Evolutionary conservation across 2,113 vertebrate species (phyloP), one percentile per base, ranked within the genome.

Genomic region (Thoracochromis brauschi): DNA sequence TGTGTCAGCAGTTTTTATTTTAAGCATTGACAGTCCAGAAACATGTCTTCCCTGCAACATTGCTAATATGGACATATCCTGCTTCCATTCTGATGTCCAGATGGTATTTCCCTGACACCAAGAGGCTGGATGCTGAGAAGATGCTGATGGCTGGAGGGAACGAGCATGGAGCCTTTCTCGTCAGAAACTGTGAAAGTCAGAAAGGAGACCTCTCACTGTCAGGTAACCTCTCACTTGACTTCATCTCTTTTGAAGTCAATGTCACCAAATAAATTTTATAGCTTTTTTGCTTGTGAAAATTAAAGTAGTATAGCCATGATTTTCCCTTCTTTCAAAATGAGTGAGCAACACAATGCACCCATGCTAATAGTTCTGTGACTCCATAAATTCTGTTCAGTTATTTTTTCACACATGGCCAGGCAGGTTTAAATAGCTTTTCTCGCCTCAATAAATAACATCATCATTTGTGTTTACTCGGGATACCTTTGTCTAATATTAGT

Each of bases 21-120:
- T 19, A 47, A 75, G 42, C 40, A 29, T 16, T 8, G 68, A 26
- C 68, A 75, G 21, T 26, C 9, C 40, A 29, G 40, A 19, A 75
- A 75, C 6, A 47, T 10, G 21, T 42, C 24, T 17, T 47, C 71
- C 42, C 24, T 49, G 42, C 45, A 78, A 31, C 45, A 19, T 78
- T 45, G 26, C 71, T 47, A n/a, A 78, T 47, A 47, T 12, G 45
- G 4, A 49, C 45, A 31, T 49, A 4, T 78, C 71, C 29, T 19
- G 14, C 9, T 33, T 78, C 45, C 45, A 12, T 49, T 90, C 7
- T 83, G 55, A 83, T 94, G 82, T 95, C 57, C 93, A 99, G 99
- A 89, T 99, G 98, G 98, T 99, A 97, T 94, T 99, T 99, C 93
- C 96, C 97, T 35, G 93, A 97, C 73, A 96, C 96, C 19, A 98